Percentiles rank a stretch among this genome's conserved stretches.
Conservation (phyloP, 2,113 vertebrate species). For the Dicentrarchus labrax region DNA sequence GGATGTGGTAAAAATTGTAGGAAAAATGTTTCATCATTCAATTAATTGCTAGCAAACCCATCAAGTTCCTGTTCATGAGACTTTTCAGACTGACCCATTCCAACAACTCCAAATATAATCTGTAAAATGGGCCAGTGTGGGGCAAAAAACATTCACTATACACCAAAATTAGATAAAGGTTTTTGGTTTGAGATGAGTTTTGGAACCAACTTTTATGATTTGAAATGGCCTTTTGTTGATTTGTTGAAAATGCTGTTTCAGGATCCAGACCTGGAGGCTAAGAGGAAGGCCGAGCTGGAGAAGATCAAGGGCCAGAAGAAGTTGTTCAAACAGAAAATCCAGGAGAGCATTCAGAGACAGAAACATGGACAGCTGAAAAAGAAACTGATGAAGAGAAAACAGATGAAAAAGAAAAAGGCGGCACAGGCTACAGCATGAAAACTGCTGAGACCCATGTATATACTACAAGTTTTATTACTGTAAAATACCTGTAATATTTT, state of each 20-base stretch:
- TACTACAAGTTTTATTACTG: constrained; percentile 36
- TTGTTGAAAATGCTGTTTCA: constrained; percentile 60
- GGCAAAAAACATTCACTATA: background rate
- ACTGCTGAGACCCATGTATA: constrained; percentile 21
- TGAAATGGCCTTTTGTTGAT: background rate
- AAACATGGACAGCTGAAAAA: constrained; percentile 68
- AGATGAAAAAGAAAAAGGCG: constrained; percentile 31
- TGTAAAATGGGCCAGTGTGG: background rate
- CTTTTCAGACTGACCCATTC: background rate
- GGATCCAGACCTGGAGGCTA: constrained; percentile 93
- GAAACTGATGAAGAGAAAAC: constrained; percentile 72
- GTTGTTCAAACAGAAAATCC: constrained; percentile 85
- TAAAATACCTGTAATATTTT: constrained; percentile 42
- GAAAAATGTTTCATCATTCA: background rate
- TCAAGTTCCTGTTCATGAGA: too few relatives aligned
- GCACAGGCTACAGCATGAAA: background rate
- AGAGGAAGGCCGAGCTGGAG: constrained; percentile 89
- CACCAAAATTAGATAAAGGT: background rate
- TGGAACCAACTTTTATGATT: background rate
- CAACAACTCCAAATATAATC: background rate
- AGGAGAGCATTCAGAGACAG: constrained; percentile 79
- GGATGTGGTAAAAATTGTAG: background rate
- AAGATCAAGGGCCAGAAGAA: constrained; percentile 88
- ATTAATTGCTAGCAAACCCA: background rate
- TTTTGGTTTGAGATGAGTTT: background rate